Conservation (phyloP, 2,113 vertebrate genomes). For the Anser brachyrhynchus region DNA sequence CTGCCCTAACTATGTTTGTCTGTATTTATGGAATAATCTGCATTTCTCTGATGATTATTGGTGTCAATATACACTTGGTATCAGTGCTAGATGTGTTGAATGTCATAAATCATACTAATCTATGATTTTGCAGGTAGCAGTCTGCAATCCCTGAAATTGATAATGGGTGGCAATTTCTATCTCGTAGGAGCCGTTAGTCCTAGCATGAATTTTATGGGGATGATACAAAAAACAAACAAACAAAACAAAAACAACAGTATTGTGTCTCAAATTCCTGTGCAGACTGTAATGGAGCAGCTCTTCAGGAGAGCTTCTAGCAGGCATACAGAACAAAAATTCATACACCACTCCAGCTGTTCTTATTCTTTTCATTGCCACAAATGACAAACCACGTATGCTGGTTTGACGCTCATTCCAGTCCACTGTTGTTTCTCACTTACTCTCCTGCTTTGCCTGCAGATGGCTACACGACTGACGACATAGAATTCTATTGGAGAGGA, state of each 20-base stretch:
- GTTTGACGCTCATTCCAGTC: background rate
- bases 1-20: background rate
- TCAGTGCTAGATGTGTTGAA: background rate
- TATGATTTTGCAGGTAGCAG: background rate
- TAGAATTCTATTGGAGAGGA: conserved; percentile 98
- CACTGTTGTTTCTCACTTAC: background rate
- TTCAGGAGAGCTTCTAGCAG: background rate
- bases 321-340: background rate
- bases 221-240: background rate
- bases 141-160: background rate
- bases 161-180: background rate
- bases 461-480: conserved; percentile 98
- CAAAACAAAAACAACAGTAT: background rate
- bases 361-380: background rate
- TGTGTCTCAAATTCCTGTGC: background rate
- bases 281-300: background rate
- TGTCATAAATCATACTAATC: background rate
- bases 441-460: conserved; percentile 77
- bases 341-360: background rate
- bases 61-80: background rate
- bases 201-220: background rate
- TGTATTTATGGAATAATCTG: background rate
- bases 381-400: background rate
- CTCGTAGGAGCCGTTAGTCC: background rate
- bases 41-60: background rate